Conservation (phyloP, 2,797 vertebrate genomes). For the Pseudocheirus occidentalis region DNA sequence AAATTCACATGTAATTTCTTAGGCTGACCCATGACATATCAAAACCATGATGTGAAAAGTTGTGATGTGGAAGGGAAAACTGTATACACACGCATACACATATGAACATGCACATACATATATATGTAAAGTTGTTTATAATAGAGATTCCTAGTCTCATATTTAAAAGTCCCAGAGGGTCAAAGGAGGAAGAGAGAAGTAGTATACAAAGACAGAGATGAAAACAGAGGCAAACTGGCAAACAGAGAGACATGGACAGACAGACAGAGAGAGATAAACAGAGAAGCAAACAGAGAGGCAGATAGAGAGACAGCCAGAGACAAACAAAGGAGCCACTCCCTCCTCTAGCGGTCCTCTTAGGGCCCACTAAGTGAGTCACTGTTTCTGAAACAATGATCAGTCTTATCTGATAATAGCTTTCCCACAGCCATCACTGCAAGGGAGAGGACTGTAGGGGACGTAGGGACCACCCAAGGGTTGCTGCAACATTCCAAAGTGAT, state of each 20-base stretch:
- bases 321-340: not conserved
- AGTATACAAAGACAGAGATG: not conserved
- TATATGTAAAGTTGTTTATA: not conserved
- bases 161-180: not conserved
- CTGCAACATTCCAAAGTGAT: not conserved
- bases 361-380: not conserved
- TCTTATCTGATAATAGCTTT: not conserved
- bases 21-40: not conserved
- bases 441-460: not conserved
- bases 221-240: no score
- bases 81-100: no score
- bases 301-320: not conserved
- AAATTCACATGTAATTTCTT: not conserved
- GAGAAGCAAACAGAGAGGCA: not conserved
- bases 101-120: not conserved
- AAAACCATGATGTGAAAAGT: no score
- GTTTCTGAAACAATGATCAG: not conserved
- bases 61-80: no score
- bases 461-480: not conserved
- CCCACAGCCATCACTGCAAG: not conserved
- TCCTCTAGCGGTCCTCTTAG: no score
- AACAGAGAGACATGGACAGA: not conserved
- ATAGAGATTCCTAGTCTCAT: not conserved
- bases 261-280: not conserved
- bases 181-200: not conserved